These are phyloP conservation scores for Leptinotarsa lineolata DNA, from an alignment of 1,140 invertebrate species.

Conservation along the genomic window DNA sequence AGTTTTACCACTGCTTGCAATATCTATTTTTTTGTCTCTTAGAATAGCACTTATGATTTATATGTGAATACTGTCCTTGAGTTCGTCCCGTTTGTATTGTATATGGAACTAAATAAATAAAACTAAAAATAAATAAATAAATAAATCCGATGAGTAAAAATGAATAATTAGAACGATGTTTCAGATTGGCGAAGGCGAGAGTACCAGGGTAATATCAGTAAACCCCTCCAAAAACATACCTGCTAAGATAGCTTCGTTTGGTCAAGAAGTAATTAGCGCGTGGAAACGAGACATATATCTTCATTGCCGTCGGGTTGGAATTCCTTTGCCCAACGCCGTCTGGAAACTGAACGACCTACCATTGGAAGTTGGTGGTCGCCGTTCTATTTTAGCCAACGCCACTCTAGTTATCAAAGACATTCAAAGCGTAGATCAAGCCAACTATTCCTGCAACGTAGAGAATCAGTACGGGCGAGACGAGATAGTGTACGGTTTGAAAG, in stretches of 20 bases:
- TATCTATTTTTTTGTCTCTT: too few species aligned
- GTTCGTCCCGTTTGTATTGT: too few species aligned
- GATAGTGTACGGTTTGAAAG: slow-evolving; percentile 74
- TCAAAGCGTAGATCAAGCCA: slow-evolving; percentile 81
- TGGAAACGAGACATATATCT: slow-evolving; percentile 84
- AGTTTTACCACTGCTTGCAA: too few species aligned
- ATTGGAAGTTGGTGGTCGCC: slow-evolving; percentile 71
- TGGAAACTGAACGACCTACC: slow-evolving; percentile 76
- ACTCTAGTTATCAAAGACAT: slow-evolving; percentile 75
- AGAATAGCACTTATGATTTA: too few species aligned
- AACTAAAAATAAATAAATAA: too few species aligned
- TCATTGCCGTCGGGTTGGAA: slow-evolving; percentile 79
- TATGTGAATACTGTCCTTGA: too few species aligned
- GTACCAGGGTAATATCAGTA: slow-evolving; percentile 75
- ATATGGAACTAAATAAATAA: too few species aligned
- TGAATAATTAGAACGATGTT: slow-evolving; percentile 21
- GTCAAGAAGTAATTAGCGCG: slow-evolving; percentile 73
- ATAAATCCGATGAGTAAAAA: too few species aligned
- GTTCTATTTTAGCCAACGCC: slow-evolving; percentile 66
- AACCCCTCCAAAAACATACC: slow-evolving; percentile 79
- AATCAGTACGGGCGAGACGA: slow-evolving; percentile 84
- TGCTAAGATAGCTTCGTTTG: slow-evolving; percentile 81
- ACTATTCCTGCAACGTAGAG: slow-evolving; percentile 85
- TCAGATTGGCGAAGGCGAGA: slow-evolving; percentile 76
- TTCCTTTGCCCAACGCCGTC: slow-evolving; percentile 71